Base-by-base conservation (phyloP, 2,113 vertebrate genomes). In the Limnothrissa miodon region DNA sequence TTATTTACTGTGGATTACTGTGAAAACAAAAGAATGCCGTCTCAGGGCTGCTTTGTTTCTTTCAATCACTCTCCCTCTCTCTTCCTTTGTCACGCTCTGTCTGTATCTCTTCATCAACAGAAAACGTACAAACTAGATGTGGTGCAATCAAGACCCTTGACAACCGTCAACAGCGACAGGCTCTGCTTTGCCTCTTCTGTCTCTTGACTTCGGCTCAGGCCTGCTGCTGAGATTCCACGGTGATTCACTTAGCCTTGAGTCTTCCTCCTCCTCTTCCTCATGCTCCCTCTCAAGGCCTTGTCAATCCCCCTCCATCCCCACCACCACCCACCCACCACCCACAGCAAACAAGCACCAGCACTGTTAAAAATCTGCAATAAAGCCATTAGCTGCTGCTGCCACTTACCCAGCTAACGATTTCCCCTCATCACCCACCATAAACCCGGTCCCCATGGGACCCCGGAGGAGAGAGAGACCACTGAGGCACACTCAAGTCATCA, bases 291-390 rank as follows among this genome's bases (percentile, higher is more conserved):
- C 10, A 33, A 29, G 59, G 59, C 29, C 59, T 8, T 33, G 59
- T 33, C 8, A 66, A 8, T 66, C 59, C 13, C 56, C 59, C 13
- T 42, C n/a, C 8, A 66, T 66, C 59, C 1, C 59, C 8, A 8
- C n/a, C 59, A 66, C 59, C 25, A 2, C 11, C 17, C 23, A n/a
- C 0, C 13, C 39, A 13, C 44, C 56, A 13, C 21, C 80, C 51
- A 59, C 51, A 81, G 45, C 25, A 82, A 83, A 83, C 45, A 80
- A 42, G 36, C 56, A 42, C 44, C 15, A 46, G 51, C n/a, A 53
- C 86, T 78, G 46, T 83, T n/a, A 80, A 83, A 87, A 70, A 74
- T 80, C 84, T 6, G 29, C 79, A 74, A 85, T 82, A 87, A 85
- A 85, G 45, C 79, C 84, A 87, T 85, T 87, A 84, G 53, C 25